These are phyloP conservation scores for Xanthorhoe spadicearia DNA, from an alignment of 2,888 invertebrate genomes.

Conservation along the genomic window DNA sequence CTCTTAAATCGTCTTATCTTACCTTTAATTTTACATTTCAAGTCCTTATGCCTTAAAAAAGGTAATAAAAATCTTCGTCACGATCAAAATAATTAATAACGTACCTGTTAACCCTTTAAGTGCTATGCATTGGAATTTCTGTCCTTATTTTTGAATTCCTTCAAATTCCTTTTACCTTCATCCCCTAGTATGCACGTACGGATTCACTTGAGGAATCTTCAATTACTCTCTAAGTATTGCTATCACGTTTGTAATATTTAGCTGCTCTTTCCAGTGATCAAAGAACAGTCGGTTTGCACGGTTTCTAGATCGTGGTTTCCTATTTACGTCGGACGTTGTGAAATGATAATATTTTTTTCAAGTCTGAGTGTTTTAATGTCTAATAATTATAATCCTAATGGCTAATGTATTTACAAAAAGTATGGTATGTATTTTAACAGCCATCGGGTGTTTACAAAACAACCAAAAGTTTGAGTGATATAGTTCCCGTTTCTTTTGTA, in stretches of 20 bases:
- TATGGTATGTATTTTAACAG: too few relatives aligned
- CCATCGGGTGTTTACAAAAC: too few relatives aligned
- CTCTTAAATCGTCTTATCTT: too few relatives aligned
- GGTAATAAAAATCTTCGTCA: not conserved
- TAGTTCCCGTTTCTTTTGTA: too few relatives aligned
- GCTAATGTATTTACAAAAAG: too few relatives aligned
- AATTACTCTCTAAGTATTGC: conserved; percentile 41
- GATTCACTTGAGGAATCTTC: conserved; percentile 42
- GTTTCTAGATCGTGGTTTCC: conserved; percentile 7
- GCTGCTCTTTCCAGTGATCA: conserved; percentile 53
- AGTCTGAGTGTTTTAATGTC: too few relatives aligned
- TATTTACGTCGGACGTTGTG: conserved; percentile 19
- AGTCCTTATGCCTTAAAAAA: not conserved
- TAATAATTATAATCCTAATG: too few relatives aligned
- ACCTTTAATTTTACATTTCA: too few relatives aligned
- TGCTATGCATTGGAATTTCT: not conserved
- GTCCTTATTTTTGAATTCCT: conserved; percentile 23
- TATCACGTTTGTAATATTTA: conserved; percentile 60
- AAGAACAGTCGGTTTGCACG: conserved; percentile 37
- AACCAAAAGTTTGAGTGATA: too few relatives aligned
- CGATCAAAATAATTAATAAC: not conserved
- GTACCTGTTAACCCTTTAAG: not conserved
- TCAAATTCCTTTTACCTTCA: conserved; percentile 12
- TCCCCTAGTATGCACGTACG: conserved; percentile 33
- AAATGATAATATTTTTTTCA: not conserved